Percentiles rank a stretch among this genome's conserved stretches.
Conservation (phyloP, 1,140 invertebrate species). For the Laupala kohalensis region DNA sequence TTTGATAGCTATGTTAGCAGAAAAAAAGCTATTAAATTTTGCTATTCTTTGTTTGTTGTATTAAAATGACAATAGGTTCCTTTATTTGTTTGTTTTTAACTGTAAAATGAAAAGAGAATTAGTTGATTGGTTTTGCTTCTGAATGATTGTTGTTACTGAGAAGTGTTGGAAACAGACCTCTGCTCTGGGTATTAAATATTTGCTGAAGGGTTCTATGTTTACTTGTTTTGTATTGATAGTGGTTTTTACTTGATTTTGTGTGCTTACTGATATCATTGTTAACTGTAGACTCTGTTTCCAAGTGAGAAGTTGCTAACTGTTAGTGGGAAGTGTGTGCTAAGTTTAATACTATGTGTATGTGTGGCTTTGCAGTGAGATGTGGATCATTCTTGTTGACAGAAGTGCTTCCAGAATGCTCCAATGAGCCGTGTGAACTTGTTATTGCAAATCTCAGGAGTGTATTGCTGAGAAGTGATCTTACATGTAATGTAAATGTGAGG, state of each 20-base stretch:
- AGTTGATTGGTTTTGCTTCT: no score
- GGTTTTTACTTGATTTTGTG: background rate
- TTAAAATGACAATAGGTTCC: no score
- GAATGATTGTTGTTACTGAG: no score
- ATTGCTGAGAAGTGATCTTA: constrained; percentile 3
- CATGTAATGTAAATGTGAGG: constrained; percentile 11
- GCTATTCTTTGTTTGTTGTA: no score
- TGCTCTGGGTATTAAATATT: background rate
- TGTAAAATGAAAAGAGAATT: no score
- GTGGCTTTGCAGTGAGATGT: background rate
- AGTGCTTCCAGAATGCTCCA: background rate
- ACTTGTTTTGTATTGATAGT: background rate
- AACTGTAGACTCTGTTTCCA: background rate
- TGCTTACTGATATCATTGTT: background rate
- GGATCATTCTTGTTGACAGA: background rate
- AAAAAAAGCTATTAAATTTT: no score
- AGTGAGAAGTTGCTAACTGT: background rate
- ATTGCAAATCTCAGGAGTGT: constrained; percentile 11
- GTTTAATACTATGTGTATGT: background rate
- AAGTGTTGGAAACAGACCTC: background rate
- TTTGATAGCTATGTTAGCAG: no score
- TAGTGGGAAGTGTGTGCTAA: background rate
- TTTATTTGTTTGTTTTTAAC: no score
- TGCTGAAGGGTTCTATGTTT: background rate
- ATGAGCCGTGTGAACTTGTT: constrained; percentile 15